These are phyloP conservation scores for Asteroscopus sphinx DNA, from an alignment of 2,888 invertebrate species.

Conservation along the genomic window DNA sequence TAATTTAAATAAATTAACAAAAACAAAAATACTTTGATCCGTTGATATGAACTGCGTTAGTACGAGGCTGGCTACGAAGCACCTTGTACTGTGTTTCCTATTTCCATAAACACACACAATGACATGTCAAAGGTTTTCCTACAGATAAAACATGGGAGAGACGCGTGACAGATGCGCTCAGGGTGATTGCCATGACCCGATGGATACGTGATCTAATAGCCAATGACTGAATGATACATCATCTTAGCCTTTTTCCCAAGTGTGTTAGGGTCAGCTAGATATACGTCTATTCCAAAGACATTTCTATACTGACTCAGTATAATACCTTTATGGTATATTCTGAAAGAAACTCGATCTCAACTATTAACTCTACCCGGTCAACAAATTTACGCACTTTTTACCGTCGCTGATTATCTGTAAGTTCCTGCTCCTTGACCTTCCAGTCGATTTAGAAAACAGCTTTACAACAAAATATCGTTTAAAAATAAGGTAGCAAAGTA, in stretches of 20 bases:
- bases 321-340: too few species aligned
- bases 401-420: too few species aligned
- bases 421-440: too few species aligned
- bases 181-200: conserved; percentile 46
- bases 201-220: conserved; percentile 40
- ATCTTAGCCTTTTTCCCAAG: conserved; percentile 6
- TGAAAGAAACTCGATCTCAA: too few species aligned
- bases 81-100: conserved; percentile 13
- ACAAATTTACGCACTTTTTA: too few species aligned
- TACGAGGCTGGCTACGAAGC: neutral
- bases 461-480: too few species aligned
- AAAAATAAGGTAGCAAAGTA: too few species aligned
- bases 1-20: neutral
- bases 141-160: conserved; percentile 20
- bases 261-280: neutral
- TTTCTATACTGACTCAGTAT: too few species aligned
- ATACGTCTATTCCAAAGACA: too few species aligned
- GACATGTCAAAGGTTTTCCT: conserved; percentile 36
- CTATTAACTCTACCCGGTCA: too few species aligned
- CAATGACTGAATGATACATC: conserved; percentile 31
- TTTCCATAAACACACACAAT: conserved; percentile 6
- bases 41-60: too few species aligned
- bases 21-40: neutral
- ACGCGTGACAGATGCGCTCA: conserved; percentile 34
- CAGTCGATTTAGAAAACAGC: too few species aligned